phyloP scores from a whole-genome alignment of 2,797 vertebrate species.

The Zonotrichia albicollis region DNA sequence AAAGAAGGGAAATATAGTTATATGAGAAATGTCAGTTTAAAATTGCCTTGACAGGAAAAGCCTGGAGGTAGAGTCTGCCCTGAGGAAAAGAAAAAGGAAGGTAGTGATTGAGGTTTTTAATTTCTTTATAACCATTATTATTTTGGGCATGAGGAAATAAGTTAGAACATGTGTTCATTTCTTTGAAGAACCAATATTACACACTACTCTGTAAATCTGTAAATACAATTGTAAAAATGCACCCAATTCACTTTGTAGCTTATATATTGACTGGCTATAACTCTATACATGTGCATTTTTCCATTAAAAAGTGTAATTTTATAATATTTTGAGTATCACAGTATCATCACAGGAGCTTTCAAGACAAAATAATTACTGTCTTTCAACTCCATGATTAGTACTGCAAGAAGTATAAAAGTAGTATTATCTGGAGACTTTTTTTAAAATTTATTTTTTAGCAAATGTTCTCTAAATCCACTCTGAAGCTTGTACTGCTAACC shows the following conservation, averaged over 20 bases:
- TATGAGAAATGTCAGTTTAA: background rate
- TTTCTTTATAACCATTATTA: background rate
- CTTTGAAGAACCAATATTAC: background rate
- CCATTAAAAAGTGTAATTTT: background rate
- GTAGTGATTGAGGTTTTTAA: background rate
- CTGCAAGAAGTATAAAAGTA: background rate
- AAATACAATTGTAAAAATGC: background rate
- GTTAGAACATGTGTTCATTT: background rate
- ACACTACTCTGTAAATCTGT: background rate
- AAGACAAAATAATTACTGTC: slow-evolving; percentile 5
- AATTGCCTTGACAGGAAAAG: background rate
- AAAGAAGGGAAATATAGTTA: background rate
- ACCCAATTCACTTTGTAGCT: background rate
- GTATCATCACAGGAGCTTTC: background rate
- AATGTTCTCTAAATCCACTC: background rate
- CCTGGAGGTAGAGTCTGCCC: background rate
- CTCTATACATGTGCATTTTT: background rate
- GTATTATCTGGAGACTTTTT: background rate
- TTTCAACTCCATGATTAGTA: background rate
- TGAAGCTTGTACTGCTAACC: slow-evolving; percentile 15
- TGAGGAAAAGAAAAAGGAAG: background rate
- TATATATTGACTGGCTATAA: background rate
- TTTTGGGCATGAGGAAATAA: background rate
- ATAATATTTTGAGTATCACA: background rate
- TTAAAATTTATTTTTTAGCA: background rate